phyloP scores from a whole-genome alignment of 2,113 vertebrate species.

The Cyanoramphus novaezelandiae region DNA sequence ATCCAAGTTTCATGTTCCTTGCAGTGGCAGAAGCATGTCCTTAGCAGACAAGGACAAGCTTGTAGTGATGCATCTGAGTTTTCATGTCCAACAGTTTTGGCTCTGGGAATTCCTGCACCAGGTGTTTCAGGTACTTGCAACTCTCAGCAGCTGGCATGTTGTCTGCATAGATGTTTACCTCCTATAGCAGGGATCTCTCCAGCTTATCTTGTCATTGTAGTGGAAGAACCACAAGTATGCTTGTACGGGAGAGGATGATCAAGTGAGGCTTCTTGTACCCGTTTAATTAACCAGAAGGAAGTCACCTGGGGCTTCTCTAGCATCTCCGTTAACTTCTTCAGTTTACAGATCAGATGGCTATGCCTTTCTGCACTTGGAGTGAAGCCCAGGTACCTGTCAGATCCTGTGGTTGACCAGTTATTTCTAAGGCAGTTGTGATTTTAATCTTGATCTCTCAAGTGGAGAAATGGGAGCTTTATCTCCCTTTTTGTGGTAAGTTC shows the following conservation, averaged over 20 bases:
- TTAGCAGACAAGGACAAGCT: background rate
- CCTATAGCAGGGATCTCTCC: background rate
- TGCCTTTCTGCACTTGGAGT: background rate
- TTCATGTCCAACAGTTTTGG: background rate
- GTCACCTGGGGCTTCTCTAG: background rate
- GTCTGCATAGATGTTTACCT: background rate
- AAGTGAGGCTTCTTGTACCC: background rate
- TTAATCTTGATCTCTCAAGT: background rate
- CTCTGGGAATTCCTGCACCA: background rate
- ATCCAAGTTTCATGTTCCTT: background rate
- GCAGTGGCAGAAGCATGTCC: fast-evolving
- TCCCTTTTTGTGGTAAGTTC: background rate
- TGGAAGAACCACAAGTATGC: background rate
- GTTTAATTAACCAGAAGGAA: background rate
- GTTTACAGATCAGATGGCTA: background rate
- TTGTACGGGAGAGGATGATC: background rate
- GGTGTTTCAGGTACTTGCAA: background rate
- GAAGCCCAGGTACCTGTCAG: background rate
- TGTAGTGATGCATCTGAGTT: background rate
- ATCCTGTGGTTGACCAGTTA: background rate
- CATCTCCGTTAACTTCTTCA: background rate
- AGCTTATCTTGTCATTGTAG: background rate
- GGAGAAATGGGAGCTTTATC: background rate
- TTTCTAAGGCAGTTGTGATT: background rate
- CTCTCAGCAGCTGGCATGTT: background rate